phyloP scores from a whole-genome alignment of 2,888 invertebrate genomes.

The Noctua janthe region DNA sequence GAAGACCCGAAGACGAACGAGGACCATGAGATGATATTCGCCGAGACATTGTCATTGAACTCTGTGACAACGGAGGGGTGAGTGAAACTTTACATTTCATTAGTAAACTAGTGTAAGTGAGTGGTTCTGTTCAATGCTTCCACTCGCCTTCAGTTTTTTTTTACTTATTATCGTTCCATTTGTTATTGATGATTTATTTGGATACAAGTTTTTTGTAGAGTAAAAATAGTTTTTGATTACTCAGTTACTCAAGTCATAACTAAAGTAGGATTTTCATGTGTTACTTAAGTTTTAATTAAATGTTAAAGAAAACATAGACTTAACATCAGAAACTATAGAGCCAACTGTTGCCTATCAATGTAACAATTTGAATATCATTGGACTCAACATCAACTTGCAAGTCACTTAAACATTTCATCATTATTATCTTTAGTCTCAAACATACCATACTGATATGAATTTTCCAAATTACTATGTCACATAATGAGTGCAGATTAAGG shows the following conservation, averaged over 20 bases:
- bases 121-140: constrained; percentile 56
- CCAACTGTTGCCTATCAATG: background rate
- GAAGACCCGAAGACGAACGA: constrained; percentile 59
- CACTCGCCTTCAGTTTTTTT: constrained; percentile 61
- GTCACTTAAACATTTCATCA: constrained; percentile 30
- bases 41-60: constrained; percentile 89
- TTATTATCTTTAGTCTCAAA: background rate
- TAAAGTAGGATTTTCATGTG: background rate
- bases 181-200: constrained; percentile 40
- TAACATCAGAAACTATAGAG: background rate
- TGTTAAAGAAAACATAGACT: background rate
- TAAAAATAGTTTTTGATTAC: background rate
- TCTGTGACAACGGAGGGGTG: constrained; percentile 90
- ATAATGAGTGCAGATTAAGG: background rate
- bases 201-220: constrained; percentile 1
- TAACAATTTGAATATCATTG: constrained; percentile 1
- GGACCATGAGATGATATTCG: constrained; percentile 86
- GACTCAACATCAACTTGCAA: background rate
- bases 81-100: constrained; percentile 71
- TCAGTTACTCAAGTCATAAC: background rate
- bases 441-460: background rate
- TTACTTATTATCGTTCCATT: constrained; percentile 48
- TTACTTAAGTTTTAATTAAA: background rate
- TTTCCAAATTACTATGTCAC: background rate
- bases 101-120: constrained; percentile 64